A percentile compares a stretch with the other conserved stretches of the same genome.
phyloP scores from a whole-genome alignment of 2,797 vertebrate species.

The Malurus splendens region DNA sequence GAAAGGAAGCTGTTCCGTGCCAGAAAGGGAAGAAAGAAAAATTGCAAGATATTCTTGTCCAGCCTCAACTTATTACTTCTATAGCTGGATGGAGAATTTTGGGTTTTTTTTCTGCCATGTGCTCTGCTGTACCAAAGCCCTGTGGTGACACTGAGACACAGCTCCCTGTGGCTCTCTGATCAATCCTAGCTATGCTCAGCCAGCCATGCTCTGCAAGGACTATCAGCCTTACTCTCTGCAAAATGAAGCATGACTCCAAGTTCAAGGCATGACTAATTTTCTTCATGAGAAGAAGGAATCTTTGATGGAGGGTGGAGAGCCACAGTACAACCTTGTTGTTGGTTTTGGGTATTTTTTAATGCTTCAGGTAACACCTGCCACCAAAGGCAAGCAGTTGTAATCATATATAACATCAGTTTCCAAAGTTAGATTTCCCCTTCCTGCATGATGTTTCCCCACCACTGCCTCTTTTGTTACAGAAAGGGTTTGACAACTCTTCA shows the following conservation, averaged over 20 bases:
- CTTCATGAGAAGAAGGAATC: neutral
- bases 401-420: neutral
- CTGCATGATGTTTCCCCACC: rapidly evolving
- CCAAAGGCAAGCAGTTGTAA: neutral
- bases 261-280: neutral
- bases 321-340: neutral
- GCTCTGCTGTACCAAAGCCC: neutral
- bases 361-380: neutral
- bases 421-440: neutral
- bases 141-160: rapidly evolving
- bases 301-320: neutral
- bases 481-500: neutral
- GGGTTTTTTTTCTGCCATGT: neutral
- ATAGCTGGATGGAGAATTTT: neutral
- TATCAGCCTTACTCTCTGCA: neutral
- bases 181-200: neutral
- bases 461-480: neutral
- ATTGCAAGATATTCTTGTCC: neutral
- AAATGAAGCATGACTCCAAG: neutral
- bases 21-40: neutral
- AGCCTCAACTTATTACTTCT: neutral
- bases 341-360: neutral
- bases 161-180: neutral
- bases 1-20: neutral
- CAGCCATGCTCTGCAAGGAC: neutral